Percentiles rank a stretch among this genome's conserved stretches.
These are phyloP conservation scores for Cantharis flavilabris DNA, from an alignment of 2,888 invertebrate genomes.

Conservation along the genomic window DNA sequence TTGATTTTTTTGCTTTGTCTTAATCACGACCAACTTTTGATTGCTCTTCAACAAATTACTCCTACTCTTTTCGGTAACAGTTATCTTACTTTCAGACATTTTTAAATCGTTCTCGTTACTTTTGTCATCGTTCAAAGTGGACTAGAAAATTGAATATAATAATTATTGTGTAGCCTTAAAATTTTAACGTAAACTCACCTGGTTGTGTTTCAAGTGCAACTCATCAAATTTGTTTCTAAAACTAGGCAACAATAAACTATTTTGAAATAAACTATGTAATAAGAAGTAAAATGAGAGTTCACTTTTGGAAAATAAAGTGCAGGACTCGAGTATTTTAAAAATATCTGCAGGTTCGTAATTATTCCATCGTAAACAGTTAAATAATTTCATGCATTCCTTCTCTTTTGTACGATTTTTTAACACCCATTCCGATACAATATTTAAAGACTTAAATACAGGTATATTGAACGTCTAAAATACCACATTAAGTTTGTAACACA, in stretches of 20 bases:
- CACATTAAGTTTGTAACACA: neutral
- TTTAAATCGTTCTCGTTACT: slow-evolving; percentile 38
- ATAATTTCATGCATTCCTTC: slow-evolving; percentile 59
- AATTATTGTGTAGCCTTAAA: neutral
- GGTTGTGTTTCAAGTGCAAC: slow-evolving; percentile 56
- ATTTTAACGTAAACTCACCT: slow-evolving; percentile 43
- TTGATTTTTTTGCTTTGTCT: slow-evolving; percentile 50
- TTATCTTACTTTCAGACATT: slow-evolving; percentile 43
- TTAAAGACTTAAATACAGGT: slow-evolving; percentile 54
- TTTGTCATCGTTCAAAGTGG: slow-evolving; percentile 35
- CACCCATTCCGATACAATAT: slow-evolving; percentile 62
- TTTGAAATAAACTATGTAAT: slow-evolving; percentile 55
- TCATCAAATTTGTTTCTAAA: slow-evolving; percentile 58
- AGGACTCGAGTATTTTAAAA: slow-evolving; percentile 61
- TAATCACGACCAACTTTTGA: slow-evolving; percentile 48
- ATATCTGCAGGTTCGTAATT: slow-evolving; percentile 57
- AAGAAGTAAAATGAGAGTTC: slow-evolving; percentile 63
- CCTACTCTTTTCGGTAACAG: slow-evolving; percentile 46
- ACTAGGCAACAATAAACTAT: slow-evolving; percentile 58
- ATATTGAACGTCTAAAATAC: slow-evolving; percentile 50
- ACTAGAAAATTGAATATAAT: slow-evolving; percentile 8
- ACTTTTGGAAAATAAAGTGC: slow-evolving; percentile 62
- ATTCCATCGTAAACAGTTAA: slow-evolving; percentile 58
- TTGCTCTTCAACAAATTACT: slow-evolving; percentile 33
- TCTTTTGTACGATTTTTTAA: slow-evolving; percentile 59